Base-by-base conservation (phyloP, 2,797 vertebrate genomes). In the Hoplostethus mediterraneus region DNA sequence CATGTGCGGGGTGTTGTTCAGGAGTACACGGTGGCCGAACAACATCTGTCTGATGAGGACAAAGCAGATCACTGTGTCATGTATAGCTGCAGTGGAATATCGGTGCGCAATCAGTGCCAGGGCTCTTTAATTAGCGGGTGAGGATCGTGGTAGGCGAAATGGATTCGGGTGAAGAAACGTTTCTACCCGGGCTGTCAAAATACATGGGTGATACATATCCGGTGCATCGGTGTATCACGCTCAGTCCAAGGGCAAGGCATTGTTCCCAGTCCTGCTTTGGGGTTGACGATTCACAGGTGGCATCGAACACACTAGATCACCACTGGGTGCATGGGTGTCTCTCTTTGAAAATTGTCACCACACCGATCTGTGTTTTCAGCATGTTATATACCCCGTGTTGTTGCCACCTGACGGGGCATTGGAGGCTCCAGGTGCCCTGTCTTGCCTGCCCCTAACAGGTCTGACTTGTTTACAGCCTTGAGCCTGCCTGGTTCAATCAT, bases 261-360 rank as follows among this genome's bases (percentile, higher is more conserved):
- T 70, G 82, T 76, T 79, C 69, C 36, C 40, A 28, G 45, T 55
- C 13, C 56, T 45, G 65, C 21, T 61, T 12, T 5, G 31, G 52
- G 57, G 54, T 14, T 14, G 63, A 44, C 38, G 70, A 61, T 79
- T 85, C 63, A 92, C 93, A 92, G 88, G 92, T 92, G 92, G 88
- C 33, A 77, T 31, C 52, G 61, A 57, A 54, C 67, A 49, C 40
- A 60, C 14, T 9, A 28, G 53, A 31, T 6, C 67, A 28, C 44
- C 17, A 44, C 7, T 13, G 51, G 16, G 49, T 59, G 44, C 36
- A 31, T 47, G 17, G 1, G 52, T 68, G 61, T 67, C 47, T 70
- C 21, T 49, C 25, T 58, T 9, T 70, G 63, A 44, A 44, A 14
- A 30, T 42, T 71, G 55, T 61, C 70, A 77, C 52, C 40, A 57